These are phyloP conservation scores for human DNA, from an alignment of 2,113 vertebrate genomes.

Conservation along the genomic window DNA sequence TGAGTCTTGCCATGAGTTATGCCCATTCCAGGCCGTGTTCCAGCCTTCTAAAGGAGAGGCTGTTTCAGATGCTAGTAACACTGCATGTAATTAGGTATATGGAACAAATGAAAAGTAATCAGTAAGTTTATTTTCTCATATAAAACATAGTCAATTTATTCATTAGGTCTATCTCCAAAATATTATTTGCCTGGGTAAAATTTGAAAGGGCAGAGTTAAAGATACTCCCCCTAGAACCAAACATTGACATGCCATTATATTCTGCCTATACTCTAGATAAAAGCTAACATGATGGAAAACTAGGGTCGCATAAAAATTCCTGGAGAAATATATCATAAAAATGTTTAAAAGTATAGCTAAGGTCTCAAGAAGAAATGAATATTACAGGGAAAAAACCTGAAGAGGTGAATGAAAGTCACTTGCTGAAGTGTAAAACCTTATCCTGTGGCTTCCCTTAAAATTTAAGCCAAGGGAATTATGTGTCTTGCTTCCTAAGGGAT, in stretches of 20 bases:
- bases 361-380: background rate
- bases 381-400: background rate
- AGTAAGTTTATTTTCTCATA: background rate
- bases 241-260: background rate
- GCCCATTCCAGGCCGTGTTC: background rate
- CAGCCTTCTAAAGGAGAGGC: background rate
- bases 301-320: background rate
- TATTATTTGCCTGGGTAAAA: background rate
- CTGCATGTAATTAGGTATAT: background rate
- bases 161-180: background rate
- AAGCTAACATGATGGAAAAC: background rate
- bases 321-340: background rate
- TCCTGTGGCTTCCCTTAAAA: background rate
- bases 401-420: background rate
- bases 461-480: background rate
- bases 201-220: background rate
- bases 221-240: background rate
- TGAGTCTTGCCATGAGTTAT: conserved; percentile 29
- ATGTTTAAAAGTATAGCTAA: background rate
- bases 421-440: background rate
- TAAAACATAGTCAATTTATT: background rate
- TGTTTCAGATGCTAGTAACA: background rate
- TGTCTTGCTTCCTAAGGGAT: background rate
- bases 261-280: background rate
- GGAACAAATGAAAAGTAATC: background rate